These are phyloP conservation scores for Diaperis boleti DNA, from an alignment of 2,888 invertebrate genomes.

Conservation along the genomic window DNA sequence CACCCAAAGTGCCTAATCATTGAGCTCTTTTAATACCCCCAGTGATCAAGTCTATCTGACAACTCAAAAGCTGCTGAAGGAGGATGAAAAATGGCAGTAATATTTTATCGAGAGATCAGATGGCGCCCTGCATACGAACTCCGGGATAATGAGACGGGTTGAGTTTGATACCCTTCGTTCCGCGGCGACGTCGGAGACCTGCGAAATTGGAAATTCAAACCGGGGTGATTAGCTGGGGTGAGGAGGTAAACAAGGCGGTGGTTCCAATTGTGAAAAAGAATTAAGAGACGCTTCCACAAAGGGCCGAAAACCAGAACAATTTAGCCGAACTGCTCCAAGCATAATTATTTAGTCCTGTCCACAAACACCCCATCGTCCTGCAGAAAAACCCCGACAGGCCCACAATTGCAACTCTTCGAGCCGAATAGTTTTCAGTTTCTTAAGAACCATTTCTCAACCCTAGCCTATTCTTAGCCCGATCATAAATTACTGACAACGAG, in stretches of 20 bases:
- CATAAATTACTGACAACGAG: slow-evolving; percentile 58
- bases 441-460: slow-evolving; percentile 57
- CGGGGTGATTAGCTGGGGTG: slow-evolving; percentile 20
- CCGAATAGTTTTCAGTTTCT: slow-evolving; percentile 38
- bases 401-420: slow-evolving; percentile 45
- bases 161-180: slow-evolving; percentile 63
- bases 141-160: slow-evolving; percentile 66
- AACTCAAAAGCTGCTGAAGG: slow-evolving; percentile 65
- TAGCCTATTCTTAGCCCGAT: slow-evolving; percentile 53
- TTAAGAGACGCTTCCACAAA: no score
- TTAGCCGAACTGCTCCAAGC: no score
- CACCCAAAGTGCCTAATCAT: slow-evolving; percentile 60
- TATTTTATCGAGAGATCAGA: slow-evolving; percentile 68
- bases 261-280: no score
- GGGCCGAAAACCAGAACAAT: no score
- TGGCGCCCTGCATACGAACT: slow-evolving; percentile 67
- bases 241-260: slow-evolving; percentile 24
- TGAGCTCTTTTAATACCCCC: slow-evolving; percentile 62
- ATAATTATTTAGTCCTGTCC: background rate
- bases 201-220: slow-evolving; percentile 35
- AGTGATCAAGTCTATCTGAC: slow-evolving; percentile 66
- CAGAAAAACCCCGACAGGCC: slow-evolving; percentile 30
- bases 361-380: background rate
- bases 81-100: slow-evolving; percentile 67
- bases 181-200: slow-evolving; percentile 50